Evolutionary conservation across 2,113 vertebrate species (phyloP), one percentile per base, ranked within the genome.

Genomic region (Corythoichthys intestinalis): DNA sequence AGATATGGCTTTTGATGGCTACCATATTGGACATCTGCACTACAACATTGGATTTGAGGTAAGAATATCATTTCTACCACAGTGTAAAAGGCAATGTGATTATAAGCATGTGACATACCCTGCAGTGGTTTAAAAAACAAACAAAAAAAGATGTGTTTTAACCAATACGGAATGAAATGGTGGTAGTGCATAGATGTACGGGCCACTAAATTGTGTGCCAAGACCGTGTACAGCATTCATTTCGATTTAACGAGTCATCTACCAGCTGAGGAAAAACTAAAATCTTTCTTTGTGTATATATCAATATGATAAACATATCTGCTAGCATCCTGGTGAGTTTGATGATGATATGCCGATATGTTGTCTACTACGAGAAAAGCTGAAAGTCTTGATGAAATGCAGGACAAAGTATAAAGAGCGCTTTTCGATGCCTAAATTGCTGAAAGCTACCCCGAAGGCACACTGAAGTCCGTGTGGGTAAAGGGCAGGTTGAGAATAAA

Each of bases 301-400:
- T 91, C 91, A 93, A 92, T 92, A 91, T 93, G 92, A 93, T 93
- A 91, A 92, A 92, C 85, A 78, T 83, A 85, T 92, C 82, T 87
- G 86, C 85, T 70, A 56, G 81, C 74, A 78, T 86, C 83, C 79
- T 75, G 83, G 72, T 75, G 66, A 74, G 63, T 71, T 57, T 58
- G 66, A 79, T 75, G 79, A 70, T 86, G 62, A 65, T 70, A 80
- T 84, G 83, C 81, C 85, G 90, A 90, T 90, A 89, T 89, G 88
- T 91, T 82, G 70, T 65, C n/a, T 8, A 15, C 57, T 46, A 17
- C 14, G 39, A 64, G 15, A 28, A 13, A 61, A 61, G 14, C 63
- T 60, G 58, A 75, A 70, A 75, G 80, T 70, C 60, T 84, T 73
- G 72, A 77, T 2, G 5, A 61, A 66, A n/a, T 69, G 74, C 77